A percentile compares a stretch with the other conserved stretches of the same genome.
phyloP scores from a whole-genome alignment of 2,888 invertebrate species.

The Ecliptopera silaceata region DNA sequence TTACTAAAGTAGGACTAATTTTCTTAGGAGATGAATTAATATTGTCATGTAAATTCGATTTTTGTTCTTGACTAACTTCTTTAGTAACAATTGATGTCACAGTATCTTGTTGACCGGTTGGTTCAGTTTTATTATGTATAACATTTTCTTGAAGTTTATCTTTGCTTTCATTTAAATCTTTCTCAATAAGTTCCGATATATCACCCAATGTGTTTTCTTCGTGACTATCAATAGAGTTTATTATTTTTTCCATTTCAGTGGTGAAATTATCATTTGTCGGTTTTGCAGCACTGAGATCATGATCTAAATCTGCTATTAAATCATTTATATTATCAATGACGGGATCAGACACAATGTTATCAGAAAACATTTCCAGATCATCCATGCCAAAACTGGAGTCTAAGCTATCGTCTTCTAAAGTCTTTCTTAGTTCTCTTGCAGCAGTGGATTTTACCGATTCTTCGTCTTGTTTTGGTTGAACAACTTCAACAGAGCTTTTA shows the following conservation, averaged over 20 bases:
- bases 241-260: slow-evolving; percentile 60
- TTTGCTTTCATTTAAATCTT: slow-evolving; percentile 38
- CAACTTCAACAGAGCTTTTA: neutral
- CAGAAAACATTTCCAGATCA: slow-evolving; percentile 66
- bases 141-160: slow-evolving; percentile 10
- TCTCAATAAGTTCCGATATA: slow-evolving; percentile 42
- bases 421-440: slow-evolving; percentile 17
- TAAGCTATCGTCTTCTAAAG: slow-evolving; percentile 21
- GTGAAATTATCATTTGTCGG: slow-evolving; percentile 49
- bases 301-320: slow-evolving; percentile 66
- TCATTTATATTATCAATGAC: slow-evolving; percentile 68
- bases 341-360: slow-evolving; percentile 59
- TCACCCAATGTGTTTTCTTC: slow-evolving; percentile 40
- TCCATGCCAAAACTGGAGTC: slow-evolving; percentile 56
- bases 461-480: neutral
- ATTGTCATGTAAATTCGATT: neutral
- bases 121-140: neutral
- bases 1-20: neutral
- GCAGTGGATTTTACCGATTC: slow-evolving; percentile 1
- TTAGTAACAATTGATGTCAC: neutral
- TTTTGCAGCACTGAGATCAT: slow-evolving; percentile 57
- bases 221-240: slow-evolving; percentile 51
- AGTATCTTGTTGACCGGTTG: neutral
- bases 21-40: neutral
- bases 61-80: neutral